Conservation (phyloP, 2,888 invertebrate genomes). For the Cyclophora punctaria region DNA sequence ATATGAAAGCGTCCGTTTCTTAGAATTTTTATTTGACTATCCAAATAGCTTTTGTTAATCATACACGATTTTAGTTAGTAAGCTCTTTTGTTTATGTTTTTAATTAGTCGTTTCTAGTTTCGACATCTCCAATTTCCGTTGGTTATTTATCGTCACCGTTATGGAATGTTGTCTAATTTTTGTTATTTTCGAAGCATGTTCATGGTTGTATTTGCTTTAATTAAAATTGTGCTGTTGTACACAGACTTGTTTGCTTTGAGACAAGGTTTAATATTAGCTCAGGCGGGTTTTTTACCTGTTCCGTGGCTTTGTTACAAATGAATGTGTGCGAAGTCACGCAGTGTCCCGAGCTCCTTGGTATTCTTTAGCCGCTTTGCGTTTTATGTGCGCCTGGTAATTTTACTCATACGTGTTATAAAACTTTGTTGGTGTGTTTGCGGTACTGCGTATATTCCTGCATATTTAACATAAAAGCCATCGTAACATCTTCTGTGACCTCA, state of each 20-base stretch:
- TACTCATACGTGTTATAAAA: slow-evolving; percentile 25
- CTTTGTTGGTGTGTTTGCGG: slow-evolving; percentile 13
- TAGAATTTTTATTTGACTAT: slow-evolving; percentile 31
- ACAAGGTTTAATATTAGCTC: slow-evolving; percentile 45
- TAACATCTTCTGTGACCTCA: slow-evolving; percentile 7
- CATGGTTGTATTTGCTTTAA: slow-evolving; percentile 43
- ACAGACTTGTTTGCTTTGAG: slow-evolving; percentile 45
- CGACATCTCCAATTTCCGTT: slow-evolving; percentile 31
- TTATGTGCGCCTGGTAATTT: slow-evolving; percentile 38
- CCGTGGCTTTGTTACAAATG: slow-evolving; percentile 46
- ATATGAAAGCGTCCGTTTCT: slow-evolving; percentile 34
- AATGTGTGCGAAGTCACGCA: slow-evolving; percentile 61
- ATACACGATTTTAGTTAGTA: slow-evolving; percentile 28
- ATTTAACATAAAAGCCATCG: background rate
- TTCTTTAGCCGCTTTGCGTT: slow-evolving; percentile 38
- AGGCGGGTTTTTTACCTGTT: slow-evolving; percentile 57
- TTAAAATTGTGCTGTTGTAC: slow-evolving; percentile 44
- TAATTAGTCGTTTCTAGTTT: slow-evolving; percentile 35
- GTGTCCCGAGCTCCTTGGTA: slow-evolving; percentile 44
- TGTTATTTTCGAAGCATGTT: slow-evolving; percentile 27
- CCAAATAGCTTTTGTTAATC: slow-evolving; percentile 34
- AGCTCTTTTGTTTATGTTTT: slow-evolving; percentile 31
- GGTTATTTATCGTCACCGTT: slow-evolving; percentile 22
- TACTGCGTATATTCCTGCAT: slow-evolving; percentile 12
- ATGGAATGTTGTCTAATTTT: slow-evolving; percentile 34